Evolutionary conservation across 2,113 vertebrate genomes (phyloP), one percentile per base, ranked within the genome.

Genomic region (Aplodontia rufa): DNA sequence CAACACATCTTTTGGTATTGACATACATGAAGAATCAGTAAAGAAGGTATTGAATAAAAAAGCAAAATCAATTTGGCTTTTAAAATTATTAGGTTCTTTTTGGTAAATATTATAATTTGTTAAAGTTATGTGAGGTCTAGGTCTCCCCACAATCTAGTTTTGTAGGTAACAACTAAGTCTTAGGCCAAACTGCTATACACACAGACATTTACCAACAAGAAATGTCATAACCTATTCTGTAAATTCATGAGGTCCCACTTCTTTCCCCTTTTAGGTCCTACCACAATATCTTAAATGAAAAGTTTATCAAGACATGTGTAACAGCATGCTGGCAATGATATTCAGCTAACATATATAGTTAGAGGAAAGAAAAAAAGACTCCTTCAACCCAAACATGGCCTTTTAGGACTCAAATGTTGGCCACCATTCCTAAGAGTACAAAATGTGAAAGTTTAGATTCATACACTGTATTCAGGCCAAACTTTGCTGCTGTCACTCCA

Each of bases 401-500:
- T 84, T 75, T 58, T 74, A 83, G 40, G 19, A 83, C 5, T 62
- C 68, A 62, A 74, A 7, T 83, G 53, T 32, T 74, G 53, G 24
- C 9, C 10, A 62, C 30, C 24, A 49, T 91, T 83, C 45, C 42
- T 83, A 74, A 74, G 68, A 19, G 10, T 30, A 81, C 14, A 90
- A 55, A 80, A 37, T 35, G 3, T 19, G 53, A 49, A 8, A 9
- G 24, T 83, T 74, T 74, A 82, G 40, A 91, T 83, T 30, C 60
- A 20, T 74, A 64, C 74, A 62, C 40, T 72, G 24, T 83, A n/a
- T 62, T 60, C 40, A 72, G 35, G 60, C 5, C 8, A 45, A 82
- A 89, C 42, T n/a, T 89, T 85, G 78, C 62, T 94, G 28, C 62
- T 84, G 28, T 94, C 74, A 86, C 47, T 92, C 92, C 68, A 78